phyloP scores from a whole-genome alignment of 2,113 vertebrate genomes.

The Erinaceus europaeus region DNA sequence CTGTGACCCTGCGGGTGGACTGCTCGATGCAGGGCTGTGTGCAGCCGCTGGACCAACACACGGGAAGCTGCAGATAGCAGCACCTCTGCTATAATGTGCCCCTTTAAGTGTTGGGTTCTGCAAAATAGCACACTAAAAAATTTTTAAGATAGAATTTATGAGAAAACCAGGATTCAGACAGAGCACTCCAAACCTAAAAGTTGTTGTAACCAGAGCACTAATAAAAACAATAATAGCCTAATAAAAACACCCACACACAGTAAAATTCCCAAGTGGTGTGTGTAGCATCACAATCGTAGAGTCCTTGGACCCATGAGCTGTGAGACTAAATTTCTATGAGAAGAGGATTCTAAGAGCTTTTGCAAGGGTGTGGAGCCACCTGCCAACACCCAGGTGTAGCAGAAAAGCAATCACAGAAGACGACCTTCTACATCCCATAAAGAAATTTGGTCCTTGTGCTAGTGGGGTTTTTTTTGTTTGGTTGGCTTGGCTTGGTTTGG shows the following conservation, averaged over 20 bases:
- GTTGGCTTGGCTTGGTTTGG: no score
- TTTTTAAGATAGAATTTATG: not conserved
- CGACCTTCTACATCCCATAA: no score
- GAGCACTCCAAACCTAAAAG: not conserved
- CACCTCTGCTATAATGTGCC: not conserved
- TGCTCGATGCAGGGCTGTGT: not conserved
- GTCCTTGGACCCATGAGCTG: accelerated
- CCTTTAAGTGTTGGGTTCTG: not conserved
- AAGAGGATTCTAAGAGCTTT: not conserved
- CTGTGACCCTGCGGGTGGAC: not conserved
- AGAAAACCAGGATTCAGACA: conserved; percentile 3
- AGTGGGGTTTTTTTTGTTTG: no score
- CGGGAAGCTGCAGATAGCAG: not conserved
- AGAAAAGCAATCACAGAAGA: no score
- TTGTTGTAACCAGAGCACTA: not conserved
- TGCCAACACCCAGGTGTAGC: no score
- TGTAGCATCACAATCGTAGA: not conserved
- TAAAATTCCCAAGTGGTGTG: not conserved
- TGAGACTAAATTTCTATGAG: not conserved
- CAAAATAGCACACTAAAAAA: not conserved
- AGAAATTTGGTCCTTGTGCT: no score
- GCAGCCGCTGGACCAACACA: not conserved
- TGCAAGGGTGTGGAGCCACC: no score
- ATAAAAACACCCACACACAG: not conserved
- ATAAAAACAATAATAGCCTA: not conserved